These are phyloP conservation scores for Melanaphis sacchari DNA, from an alignment of 1,140 invertebrate species.

Conservation along the genomic window DNA sequence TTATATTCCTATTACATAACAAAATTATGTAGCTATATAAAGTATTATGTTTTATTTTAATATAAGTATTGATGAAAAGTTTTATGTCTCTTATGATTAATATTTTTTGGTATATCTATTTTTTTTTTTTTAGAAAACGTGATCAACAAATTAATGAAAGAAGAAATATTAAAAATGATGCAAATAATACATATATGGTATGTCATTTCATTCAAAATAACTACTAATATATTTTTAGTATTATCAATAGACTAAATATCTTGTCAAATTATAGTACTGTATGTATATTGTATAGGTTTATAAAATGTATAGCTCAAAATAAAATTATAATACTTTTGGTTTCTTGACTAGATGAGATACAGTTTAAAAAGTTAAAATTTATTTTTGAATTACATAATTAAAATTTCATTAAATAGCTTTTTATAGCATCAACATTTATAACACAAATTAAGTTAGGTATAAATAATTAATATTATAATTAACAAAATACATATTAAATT, in stretches of 20 bases:
- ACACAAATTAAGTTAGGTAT: neutral
- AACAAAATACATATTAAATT: neutral
- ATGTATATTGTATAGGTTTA: neutral
- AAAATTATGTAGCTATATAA: neutral
- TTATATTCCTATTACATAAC: neutral
- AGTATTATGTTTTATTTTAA: neutral
- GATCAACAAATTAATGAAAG: slow-evolving; percentile 25
- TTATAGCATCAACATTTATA: neutral
- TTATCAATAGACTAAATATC: neutral
- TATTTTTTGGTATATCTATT: neutral
- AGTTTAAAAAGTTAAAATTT: neutral
- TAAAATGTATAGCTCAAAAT: no score
- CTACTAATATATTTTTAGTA: no score
- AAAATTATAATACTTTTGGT: no score
- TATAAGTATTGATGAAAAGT: neutral
- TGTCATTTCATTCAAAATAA: neutral
- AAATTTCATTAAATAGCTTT: neutral
- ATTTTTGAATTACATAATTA: neutral
- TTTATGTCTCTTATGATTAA: neutral
- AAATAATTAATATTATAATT: neutral
- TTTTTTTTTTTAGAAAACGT: slow-evolving; percentile 43
- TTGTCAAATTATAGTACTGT: no score
- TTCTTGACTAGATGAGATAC: no score
- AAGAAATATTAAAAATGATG: slow-evolving; percentile 27
- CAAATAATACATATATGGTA: neutral